These are phyloP conservation scores for Toxotes chatareus DNA, from an alignment of 2,113 vertebrate genomes.

Conservation along the genomic window DNA sequence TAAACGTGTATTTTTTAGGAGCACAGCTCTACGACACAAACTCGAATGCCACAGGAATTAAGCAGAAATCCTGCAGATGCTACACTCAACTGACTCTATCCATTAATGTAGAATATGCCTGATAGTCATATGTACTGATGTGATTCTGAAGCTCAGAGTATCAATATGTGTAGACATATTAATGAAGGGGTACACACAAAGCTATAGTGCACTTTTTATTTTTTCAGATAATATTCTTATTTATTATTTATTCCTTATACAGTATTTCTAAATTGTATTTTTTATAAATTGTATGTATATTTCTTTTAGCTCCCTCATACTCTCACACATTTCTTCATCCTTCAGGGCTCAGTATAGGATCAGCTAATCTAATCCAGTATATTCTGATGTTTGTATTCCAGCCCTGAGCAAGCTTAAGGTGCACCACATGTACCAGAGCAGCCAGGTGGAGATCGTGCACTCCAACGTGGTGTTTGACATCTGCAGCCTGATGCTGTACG, in stretches of 20 bases:
- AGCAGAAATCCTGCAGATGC: too few relatives aligned
- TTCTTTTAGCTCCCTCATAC: background rate
- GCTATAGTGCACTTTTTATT: background rate
- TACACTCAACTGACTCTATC: background rate
- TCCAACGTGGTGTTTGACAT: slow-evolving; percentile 98
- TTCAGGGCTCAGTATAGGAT: background rate
- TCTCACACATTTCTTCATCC: background rate
- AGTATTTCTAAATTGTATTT: background rate
- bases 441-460: slow-evolving; percentile 98
- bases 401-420: slow-evolving; percentile 96
- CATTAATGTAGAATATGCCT: background rate
- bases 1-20: background rate
- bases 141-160: too few relatives aligned
- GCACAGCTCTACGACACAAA: background rate
- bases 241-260: background rate
- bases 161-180: too few relatives aligned
- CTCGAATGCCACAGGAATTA: background rate
- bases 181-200: background rate
- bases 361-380: slow-evolving; percentile 6
- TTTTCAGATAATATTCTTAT: background rate
- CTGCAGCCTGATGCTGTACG: slow-evolving; percentile 98
- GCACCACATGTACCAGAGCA: slow-evolving; percentile 91
- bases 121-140: background rate
- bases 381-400: slow-evolving; percentile 72
- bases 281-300: background rate